Conservation (phyloP, 2,797 vertebrate genomes). For the Cynopterus sphinx region DNA sequence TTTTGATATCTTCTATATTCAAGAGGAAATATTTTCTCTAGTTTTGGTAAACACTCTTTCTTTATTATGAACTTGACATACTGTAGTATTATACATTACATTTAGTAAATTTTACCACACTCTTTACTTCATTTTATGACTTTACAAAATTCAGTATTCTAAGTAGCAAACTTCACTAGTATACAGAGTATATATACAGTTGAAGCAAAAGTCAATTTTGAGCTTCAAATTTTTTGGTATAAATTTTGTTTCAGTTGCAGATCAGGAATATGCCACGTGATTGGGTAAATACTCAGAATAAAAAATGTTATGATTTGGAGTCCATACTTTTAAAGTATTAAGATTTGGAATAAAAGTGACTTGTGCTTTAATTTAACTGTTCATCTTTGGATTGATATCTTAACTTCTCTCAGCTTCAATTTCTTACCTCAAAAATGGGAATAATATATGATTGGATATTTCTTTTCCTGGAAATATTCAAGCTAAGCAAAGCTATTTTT, state of each 20-base stretch:
- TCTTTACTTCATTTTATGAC: neutral
- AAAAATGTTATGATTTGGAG: neutral
- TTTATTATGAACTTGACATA: neutral
- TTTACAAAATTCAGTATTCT: neutral
- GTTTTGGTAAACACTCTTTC: neutral
- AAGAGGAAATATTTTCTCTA: neutral
- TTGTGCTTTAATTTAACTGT: neutral
- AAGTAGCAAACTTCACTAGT: neutral
- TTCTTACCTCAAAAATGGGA: neutral
- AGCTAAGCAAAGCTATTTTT: neutral
- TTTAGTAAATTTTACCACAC: neutral
- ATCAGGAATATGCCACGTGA: neutral
- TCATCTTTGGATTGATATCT: neutral
- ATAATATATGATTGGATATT: neutral
- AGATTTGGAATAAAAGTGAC: neutral
- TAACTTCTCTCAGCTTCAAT: neutral
- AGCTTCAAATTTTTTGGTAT: neutral
- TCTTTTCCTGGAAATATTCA: neutral
- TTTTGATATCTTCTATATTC: neutral
- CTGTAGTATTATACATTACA: neutral
- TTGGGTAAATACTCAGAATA: neutral
- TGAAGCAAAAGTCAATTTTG: neutral
- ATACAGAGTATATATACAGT: fast-evolving
- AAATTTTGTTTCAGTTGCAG: neutral
- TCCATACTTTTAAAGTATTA: neutral